Conservation (phyloP, 2,888 invertebrate species). For the Cryptosula pallasiana region DNA sequence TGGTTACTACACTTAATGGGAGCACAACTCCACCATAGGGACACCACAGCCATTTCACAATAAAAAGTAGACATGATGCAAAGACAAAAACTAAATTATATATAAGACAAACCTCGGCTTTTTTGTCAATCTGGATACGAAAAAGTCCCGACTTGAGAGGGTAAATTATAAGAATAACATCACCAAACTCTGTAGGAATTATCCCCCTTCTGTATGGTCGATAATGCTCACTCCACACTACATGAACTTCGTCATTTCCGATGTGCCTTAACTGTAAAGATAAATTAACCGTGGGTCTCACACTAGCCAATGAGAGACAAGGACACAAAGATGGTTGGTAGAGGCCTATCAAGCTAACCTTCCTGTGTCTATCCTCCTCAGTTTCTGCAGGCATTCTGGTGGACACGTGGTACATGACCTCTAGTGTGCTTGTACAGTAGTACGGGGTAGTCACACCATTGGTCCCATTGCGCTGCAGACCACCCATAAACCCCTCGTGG, state of each 20-base stretch:
- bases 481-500: slow-evolving; percentile 92
- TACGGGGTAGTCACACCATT: slow-evolving; percentile 93
- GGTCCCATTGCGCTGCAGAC: slow-evolving; percentile 66
- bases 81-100: no score
- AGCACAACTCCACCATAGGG: no score
- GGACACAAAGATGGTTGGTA: no score
- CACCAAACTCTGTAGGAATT: slow-evolving; percentile 98
- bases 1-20: no score
- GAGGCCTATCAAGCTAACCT: slow-evolving; percentile 33
- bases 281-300: no score
- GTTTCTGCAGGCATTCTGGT: slow-evolving; percentile 91
- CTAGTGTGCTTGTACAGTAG: slow-evolving; percentile 84
- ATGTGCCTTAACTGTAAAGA: slow-evolving; percentile 76
- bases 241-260: slow-evolving; percentile 97
- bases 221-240: slow-evolving; percentile 97
- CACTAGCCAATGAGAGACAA: no score
- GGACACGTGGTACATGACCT: slow-evolving; percentile 94
- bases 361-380: slow-evolving; percentile 48
- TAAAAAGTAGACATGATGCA: no score
- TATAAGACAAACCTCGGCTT: slow-evolving; percentile 70
- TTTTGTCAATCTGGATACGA: slow-evolving; percentile 80
- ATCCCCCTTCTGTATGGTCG: slow-evolving; percentile 92
- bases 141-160: slow-evolving; percentile 77
- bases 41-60: no score
- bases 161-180: slow-evolving; percentile 93